Conservation (phyloP, 2,797 vertebrate species). For the Megalops cyprinoides region DNA sequence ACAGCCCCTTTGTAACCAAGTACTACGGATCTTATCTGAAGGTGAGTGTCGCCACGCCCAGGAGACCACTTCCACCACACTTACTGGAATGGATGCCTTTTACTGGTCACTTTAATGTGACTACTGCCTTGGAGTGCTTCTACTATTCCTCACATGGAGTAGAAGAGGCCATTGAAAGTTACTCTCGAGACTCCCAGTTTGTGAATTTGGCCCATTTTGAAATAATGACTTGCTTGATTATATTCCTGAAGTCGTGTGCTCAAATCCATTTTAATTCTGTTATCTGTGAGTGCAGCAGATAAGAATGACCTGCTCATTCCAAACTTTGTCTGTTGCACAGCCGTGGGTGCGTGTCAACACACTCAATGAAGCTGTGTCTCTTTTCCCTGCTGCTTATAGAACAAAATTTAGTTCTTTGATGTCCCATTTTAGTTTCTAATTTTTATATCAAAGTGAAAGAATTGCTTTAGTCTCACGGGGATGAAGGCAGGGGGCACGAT, state of each 20-base stretch:
- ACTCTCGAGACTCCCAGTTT: slow-evolving; percentile 23
- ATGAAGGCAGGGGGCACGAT: neutral
- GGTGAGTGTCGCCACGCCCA: slow-evolving; percentile 68
- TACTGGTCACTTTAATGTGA: too few species aligned
- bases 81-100: too few species aligned
- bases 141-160: neutral
- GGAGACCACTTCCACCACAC: too few species aligned
- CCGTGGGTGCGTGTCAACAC: neutral
- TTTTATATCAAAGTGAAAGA: neutral
- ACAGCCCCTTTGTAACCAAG: slow-evolving; percentile 97
- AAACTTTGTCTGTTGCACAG: neutral
- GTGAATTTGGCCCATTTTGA: neutral
- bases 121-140: too few species aligned
- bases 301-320: neutral
- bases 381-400: neutral
- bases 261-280: neutral
- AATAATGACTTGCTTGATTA: too few species aligned
- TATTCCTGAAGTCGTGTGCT: neutral
- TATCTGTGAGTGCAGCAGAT: neutral
- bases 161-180: neutral
- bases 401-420: neutral
- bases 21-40: slow-evolving; percentile 98
- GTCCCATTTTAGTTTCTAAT: neutral
- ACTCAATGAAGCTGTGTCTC: neutral
- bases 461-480: neutral